phyloP scores from a whole-genome alignment of 2,888 invertebrate genomes.

The Hipparchia sbordonii region DNA sequence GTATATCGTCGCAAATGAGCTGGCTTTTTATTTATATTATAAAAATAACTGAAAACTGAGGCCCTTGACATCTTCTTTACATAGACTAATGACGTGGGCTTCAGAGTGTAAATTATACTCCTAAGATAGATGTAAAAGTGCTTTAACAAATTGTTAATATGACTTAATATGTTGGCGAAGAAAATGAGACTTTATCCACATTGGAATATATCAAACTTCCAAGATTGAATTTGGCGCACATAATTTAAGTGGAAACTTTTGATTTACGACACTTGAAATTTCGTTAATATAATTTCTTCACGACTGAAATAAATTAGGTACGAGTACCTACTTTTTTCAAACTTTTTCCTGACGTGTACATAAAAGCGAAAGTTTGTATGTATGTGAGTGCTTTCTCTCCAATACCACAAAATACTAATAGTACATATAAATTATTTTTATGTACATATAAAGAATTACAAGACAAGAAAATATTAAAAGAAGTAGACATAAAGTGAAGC shows the following conservation, averaged over 20 bases:
- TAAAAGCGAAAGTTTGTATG: background rate
- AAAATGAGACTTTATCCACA: conserved; percentile 11
- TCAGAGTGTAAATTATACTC: too few species aligned
- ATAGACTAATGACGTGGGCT: too few species aligned
- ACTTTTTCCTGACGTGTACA: background rate
- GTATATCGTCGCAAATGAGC: too few species aligned
- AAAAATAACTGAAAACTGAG: too few species aligned
- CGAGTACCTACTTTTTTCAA: background rate
- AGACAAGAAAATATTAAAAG: too few species aligned
- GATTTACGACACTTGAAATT: conserved; percentile 39
- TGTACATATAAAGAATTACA: too few species aligned
- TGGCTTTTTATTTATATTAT: too few species aligned
- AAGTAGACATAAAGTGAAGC: too few species aligned
- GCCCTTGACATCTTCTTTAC: too few species aligned
- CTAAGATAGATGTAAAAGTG: background rate
- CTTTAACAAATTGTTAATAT: background rate
- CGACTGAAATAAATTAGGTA: conserved; percentile 27
- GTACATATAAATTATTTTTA: too few species aligned
- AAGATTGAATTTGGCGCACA: conserved; percentile 36
- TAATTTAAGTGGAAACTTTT: conserved; percentile 38
- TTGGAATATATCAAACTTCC: conserved; percentile 25
- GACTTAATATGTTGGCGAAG: background rate
- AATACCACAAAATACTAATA: too few species aligned
- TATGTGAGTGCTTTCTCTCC: background rate
- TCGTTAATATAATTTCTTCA: conserved; percentile 35